Conservation (phyloP, 2,113 vertebrate genomes). For the Otis tarda region DNA sequence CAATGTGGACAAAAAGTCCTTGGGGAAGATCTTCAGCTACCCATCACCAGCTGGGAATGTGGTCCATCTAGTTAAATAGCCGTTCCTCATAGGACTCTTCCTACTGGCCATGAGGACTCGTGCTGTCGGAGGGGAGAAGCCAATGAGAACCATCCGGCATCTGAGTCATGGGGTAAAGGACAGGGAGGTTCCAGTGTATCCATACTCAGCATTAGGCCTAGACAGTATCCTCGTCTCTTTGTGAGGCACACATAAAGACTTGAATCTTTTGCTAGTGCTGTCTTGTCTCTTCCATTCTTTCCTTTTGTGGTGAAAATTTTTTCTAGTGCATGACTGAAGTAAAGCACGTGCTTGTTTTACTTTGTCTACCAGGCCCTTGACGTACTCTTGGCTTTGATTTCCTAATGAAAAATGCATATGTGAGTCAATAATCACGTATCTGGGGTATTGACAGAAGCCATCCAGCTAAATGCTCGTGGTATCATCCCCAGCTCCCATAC, state of each 20-base stretch:
- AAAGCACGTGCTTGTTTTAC: not conserved
- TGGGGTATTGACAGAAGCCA: not conserved
- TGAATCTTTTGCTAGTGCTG: not conserved
- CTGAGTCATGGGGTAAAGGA: not conserved
- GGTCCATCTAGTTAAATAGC: not conserved
- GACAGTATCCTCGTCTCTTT: not conserved
- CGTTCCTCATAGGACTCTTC: not conserved
- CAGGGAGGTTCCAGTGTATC: not conserved
- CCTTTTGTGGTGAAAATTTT: not conserved
- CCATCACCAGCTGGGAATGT: not conserved
- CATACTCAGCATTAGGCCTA: rapidly evolving
- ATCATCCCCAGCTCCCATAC: not conserved
- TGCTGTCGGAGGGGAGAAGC: not conserved
- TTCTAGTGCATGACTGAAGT: not conserved
- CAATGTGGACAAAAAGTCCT: not conserved
- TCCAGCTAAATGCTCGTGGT: not conserved
- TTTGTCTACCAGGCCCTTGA: not conserved
- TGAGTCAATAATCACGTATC: not conserved
- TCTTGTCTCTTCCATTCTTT: not conserved
- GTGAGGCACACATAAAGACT: not conserved
- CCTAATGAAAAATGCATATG: not conserved
- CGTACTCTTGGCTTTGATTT: not conserved
- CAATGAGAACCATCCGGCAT: not conserved
- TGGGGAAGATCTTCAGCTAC: not conserved
- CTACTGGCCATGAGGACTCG: not conserved